A percentile compares a stretch with the other conserved stretches of the same genome.
Conservation (phyloP, 2,888 invertebrate genomes). For the Eulithis prunata region DNA sequence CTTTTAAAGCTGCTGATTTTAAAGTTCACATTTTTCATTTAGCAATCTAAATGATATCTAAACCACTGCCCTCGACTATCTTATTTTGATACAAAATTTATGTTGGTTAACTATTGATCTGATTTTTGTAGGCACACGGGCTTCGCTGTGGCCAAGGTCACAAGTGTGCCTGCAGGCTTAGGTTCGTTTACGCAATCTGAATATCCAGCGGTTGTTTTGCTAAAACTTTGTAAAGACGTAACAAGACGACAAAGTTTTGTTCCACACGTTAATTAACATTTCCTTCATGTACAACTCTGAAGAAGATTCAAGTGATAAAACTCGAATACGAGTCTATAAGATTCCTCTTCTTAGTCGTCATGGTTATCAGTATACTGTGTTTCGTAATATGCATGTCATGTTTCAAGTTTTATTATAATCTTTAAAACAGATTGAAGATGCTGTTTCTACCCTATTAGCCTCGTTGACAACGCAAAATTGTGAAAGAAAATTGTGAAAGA, state of each 20-base stretch:
- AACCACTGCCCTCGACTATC: too few relatives aligned
- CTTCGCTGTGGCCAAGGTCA: too few relatives aligned
- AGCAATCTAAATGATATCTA: too few relatives aligned
- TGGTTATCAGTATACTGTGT: neutral
- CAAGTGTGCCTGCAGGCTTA: neutral
- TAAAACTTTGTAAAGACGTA: slow-evolving; percentile 30
- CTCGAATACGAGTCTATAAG: slow-evolving; percentile 22
- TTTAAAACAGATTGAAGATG: too few relatives aligned
- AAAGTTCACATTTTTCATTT: too few relatives aligned
- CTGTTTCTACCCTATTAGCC: too few relatives aligned
- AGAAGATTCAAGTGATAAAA: slow-evolving; percentile 35
- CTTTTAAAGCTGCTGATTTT: too few relatives aligned
- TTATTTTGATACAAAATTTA: too few relatives aligned
- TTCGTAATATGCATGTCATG: neutral
- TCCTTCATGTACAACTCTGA: slow-evolving; percentile 32
- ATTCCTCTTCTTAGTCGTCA: neutral
- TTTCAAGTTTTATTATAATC: neutral
- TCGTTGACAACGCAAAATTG: too few relatives aligned
- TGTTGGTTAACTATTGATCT: too few relatives aligned
- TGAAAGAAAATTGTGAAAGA: too few relatives aligned
- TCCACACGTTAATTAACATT: slow-evolving; percentile 33
- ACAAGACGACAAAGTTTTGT: slow-evolving; percentile 31
- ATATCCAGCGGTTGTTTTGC: slow-evolving; percentile 28
- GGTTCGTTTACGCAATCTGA: slow-evolving; percentile 24
- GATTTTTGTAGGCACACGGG: too few relatives aligned